Evolutionary conservation across 2,113 vertebrate genomes (phyloP).

Genomic region (Ascaphus truei): DNA sequence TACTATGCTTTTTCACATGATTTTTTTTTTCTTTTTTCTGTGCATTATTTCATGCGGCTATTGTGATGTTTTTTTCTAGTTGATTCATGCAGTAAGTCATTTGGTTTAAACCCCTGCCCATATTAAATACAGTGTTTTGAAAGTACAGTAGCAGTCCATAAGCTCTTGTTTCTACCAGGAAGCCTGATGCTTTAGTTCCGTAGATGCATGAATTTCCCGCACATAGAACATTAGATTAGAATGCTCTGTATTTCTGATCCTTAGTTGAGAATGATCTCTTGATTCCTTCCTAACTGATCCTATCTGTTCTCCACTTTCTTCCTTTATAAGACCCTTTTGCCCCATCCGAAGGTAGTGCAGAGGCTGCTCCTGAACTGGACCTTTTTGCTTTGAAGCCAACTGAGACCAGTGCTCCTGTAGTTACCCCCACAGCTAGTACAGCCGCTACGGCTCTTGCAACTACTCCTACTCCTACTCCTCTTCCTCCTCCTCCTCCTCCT

Average conservation of each 20-base stretch:
- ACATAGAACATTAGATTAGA: constrained; percentile 46
- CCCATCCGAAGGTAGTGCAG: constrained; percentile 90
- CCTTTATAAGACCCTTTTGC: constrained; percentile 94
- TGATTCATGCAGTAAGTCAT: constrained; percentile 1
- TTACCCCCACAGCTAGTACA: constrained; percentile 79
- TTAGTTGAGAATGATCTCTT: constrained; percentile 42
- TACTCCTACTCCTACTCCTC: constrained; percentile 75
- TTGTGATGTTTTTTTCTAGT: constrained; percentile 44
- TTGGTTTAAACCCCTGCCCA: constrained; percentile 23
- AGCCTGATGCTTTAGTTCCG: no score
- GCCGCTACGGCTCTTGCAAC: constrained; percentile 71
- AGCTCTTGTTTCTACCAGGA: no score
- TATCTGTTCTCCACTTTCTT: constrained; percentile 63
- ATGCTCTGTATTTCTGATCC: constrained; percentile 49
- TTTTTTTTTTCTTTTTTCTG: no score
- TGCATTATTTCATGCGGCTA: no score
- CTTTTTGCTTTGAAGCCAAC: constrained; percentile 97
- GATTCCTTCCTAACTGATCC: constrained; percentile 68
- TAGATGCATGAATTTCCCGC: constrained; percentile 35
- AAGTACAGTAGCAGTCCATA: no score
- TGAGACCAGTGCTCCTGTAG: constrained; percentile 76
- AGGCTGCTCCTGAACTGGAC: constrained; percentile 91
- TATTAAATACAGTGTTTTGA: background rate
- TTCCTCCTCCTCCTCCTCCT: constrained; percentile 58
- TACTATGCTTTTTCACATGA: no score